Conservation (phyloP, 1,140 invertebrate genomes). For the Apis laboriosa region DNA sequence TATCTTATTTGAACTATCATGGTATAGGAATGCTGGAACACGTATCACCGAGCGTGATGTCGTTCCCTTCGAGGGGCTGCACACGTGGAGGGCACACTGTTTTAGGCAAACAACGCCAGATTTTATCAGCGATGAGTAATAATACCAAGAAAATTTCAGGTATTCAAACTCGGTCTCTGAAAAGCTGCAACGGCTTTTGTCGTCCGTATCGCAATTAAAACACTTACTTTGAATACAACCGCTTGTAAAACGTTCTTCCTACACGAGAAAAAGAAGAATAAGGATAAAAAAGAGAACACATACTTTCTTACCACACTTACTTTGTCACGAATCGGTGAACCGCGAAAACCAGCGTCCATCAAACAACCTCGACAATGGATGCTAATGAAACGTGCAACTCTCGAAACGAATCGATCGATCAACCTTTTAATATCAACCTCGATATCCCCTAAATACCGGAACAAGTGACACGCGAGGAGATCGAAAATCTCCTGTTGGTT, state of each 20-base stretch:
- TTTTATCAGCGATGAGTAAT: slow-evolving; percentile 27
- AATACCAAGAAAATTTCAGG: slow-evolving; percentile 2
- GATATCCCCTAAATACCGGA: slow-evolving; percentile 9
- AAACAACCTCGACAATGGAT: slow-evolving; percentile 19
- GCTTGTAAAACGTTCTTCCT: too few species aligned
- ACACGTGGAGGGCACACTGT: slow-evolving; percentile 9
- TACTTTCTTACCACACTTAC: background rate
- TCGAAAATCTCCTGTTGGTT: background rate
- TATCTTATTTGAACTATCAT: slow-evolving; percentile 1
- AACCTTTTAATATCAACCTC: slow-evolving; percentile 25
- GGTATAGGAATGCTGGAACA: background rate
- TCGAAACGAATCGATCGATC: slow-evolving; percentile 26
- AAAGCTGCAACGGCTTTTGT: background rate
- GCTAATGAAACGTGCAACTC: slow-evolving; percentile 30
- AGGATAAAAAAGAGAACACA: background rate
- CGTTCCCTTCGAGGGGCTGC: background rate
- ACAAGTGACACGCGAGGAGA: slow-evolving; percentile 10
- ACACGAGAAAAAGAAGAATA: background rate
- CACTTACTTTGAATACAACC: too few species aligned
- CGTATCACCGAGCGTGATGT: background rate
- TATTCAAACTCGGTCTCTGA: background rate
- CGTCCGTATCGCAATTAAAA: slow-evolving; percentile 17
- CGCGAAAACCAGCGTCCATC: slow-evolving; percentile 4
- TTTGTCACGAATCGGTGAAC: slow-evolving; percentile 17
- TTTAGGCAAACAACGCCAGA: background rate